Conservation (phyloP, 2,797 vertebrate species). For the Notamacropus eugenii region DNA sequence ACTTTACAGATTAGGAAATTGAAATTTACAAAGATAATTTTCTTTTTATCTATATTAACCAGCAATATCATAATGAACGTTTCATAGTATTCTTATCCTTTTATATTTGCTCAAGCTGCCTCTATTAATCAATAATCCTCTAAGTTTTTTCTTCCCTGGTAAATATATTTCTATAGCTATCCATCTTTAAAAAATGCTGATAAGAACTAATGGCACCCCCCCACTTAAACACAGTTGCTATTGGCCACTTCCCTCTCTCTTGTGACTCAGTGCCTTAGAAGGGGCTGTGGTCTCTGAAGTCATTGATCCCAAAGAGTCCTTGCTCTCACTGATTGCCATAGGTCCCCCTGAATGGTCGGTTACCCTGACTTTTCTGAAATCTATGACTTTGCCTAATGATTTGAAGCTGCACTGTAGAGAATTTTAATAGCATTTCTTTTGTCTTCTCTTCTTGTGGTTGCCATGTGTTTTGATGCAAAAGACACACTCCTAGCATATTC, state of each 20-base stretch:
- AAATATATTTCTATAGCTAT: neutral
- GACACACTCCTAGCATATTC: neutral
- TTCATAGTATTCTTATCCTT: neutral
- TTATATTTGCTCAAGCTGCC: neutral
- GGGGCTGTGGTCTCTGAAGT: neutral
- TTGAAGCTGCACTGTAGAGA: neutral
- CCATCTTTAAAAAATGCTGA: neutral
- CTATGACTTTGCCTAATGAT: neutral
- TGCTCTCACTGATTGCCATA: neutral
- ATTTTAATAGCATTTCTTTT: neutral
- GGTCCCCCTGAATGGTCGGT: neutral
- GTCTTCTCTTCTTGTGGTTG: neutral
- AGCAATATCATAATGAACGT: neutral
- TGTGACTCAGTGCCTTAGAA: neutral
- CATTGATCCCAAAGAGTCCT: neutral
- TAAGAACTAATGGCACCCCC: neutral
- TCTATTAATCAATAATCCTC: neutral
- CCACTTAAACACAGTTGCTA: neutral
- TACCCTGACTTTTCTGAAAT: neutral
- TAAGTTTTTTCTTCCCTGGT: neutral
- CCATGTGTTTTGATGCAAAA: neutral
- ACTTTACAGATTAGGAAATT: neutral
- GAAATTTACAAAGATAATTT: neutral
- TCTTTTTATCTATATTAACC: neutral
- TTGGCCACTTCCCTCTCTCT: neutral